phyloP scores from a whole-genome alignment of 1,140 invertebrate species.

The Cotesia glomerata region DNA sequence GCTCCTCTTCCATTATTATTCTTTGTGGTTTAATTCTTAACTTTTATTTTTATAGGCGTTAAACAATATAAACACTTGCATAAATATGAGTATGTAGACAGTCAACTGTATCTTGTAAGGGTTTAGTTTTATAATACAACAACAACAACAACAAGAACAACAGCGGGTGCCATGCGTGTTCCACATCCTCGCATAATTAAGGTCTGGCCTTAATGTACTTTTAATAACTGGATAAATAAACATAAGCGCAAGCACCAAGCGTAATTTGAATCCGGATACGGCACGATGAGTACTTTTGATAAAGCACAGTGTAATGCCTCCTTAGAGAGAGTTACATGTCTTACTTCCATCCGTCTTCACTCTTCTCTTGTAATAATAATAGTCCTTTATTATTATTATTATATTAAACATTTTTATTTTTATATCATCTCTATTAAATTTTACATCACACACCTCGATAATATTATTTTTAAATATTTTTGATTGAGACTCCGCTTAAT shows the following conservation, averaged over 20 bases:
- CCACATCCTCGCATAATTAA: conserved; percentile 38
- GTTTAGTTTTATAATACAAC: background rate
- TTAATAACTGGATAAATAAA: conserved; percentile 46
- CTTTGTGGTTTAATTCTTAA: too few species aligned
- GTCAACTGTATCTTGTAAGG: background rate
- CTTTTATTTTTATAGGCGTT: too few species aligned
- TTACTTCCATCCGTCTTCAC: conserved; percentile 4
- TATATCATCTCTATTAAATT: conserved; percentile 7
- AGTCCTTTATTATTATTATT: conserved; percentile 8
- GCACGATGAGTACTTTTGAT: conserved; percentile 40
- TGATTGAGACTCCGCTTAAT: too few species aligned
- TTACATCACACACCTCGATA: background rate
- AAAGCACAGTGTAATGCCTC: conserved; percentile 34
- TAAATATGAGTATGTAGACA: background rate
- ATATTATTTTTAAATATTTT: too few species aligned
- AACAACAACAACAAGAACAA: too few species aligned
- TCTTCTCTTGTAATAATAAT: background rate
- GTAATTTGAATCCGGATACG: conserved; percentile 44
- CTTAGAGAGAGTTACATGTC: conserved; percentile 16
- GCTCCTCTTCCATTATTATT: too few species aligned
- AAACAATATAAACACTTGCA: too few species aligned
- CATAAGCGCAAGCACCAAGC: conserved; percentile 37
- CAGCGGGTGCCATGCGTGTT: conserved; percentile 27
- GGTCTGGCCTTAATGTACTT: conserved; percentile 40
- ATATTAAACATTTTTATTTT: background rate